Evolutionary conservation across 1,140 invertebrate species (phyloP).

Genomic region (Drosophila lowei): DNA sequence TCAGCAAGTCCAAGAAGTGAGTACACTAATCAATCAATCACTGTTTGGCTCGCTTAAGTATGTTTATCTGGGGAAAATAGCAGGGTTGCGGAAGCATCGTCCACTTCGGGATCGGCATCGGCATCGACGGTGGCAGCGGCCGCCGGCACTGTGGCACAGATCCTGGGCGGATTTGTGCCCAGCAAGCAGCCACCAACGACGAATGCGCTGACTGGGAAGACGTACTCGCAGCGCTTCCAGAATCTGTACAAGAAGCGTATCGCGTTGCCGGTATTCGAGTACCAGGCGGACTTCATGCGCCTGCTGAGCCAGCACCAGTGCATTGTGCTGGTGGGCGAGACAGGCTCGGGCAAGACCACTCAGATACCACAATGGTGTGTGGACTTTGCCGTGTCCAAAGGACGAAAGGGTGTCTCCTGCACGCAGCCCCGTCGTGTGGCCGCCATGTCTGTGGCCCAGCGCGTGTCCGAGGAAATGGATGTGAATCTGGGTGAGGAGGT

Average conservation of each 20-base stretch:
- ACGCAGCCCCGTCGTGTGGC: conserved; percentile 99
- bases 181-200: conserved; percentile 83
- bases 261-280: conserved; percentile 98
- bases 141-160: conserved; percentile 70
- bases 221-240: conserved; percentile 92
- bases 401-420: conserved; percentile 95
- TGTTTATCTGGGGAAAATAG: neutral
- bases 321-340: conserved; percentile 89
- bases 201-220: conserved; percentile 89
- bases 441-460: conserved; percentile 99
- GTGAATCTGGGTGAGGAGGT: conserved; percentile 97
- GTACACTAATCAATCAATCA: conserved; percentile 44
- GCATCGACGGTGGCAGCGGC: conserved; percentile 71
- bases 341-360: conserved; percentile 97
- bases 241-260: conserved; percentile 94
- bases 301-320: conserved; percentile 88
- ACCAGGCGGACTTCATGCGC: conserved; percentile 97
- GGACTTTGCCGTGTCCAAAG: conserved; percentile 91
- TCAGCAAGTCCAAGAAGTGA: conserved; percentile 89
- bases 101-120: conserved; percentile 32
- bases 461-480: conserved; percentile 99
- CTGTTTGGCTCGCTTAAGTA: neutral
- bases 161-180: conserved; percentile 83
- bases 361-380: conserved; percentile 97
- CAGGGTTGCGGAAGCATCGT: conserved; percentile 54